phyloP scores from a whole-genome alignment of 2,797 vertebrate genomes.

The Acomys russatus region DNA sequence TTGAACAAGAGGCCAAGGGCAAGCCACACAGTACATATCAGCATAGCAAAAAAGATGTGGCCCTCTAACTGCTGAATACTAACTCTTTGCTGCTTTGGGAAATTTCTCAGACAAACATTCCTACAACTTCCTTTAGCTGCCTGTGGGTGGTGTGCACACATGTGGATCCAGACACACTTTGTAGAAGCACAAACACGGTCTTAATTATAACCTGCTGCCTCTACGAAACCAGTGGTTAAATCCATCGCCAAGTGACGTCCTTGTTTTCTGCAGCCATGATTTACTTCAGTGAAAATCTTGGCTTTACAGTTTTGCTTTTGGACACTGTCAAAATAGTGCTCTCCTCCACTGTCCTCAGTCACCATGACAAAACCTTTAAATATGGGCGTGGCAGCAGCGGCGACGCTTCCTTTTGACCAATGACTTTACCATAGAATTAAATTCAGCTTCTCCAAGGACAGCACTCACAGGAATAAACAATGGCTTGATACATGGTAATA shows the following conservation, averaged over 20 bases:
- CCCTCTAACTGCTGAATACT: not conserved
- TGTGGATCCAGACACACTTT: not conserved
- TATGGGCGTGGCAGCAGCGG: not conserved
- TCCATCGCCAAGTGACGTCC: not conserved
- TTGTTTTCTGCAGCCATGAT: conserved; percentile 40
- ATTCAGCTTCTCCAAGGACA: not conserved
- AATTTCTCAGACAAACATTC: conserved; percentile 50
- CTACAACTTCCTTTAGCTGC: not conserved
- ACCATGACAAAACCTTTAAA: conserved; percentile 25
- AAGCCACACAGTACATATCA: conserved; percentile 49
- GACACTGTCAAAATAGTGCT: conserved; percentile 4
- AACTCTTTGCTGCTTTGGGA: not conserved
- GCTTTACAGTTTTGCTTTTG: conserved; percentile 43
- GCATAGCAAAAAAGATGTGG: conserved; percentile 34
- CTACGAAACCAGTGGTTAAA: conserved; percentile 34
- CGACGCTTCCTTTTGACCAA: not conserved
- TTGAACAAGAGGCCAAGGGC: conserved; percentile 21
- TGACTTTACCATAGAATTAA: not conserved
- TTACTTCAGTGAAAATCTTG: conserved; percentile 50
- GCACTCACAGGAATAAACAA: not conserved
- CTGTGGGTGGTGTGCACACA: not conserved
- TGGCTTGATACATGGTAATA: not conserved
- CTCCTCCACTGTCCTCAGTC: conserved; percentile 30
- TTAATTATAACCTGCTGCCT: conserved; percentile 33
- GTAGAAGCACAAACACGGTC: conserved; percentile 26